Base-by-base conservation (phyloP, 2,888 invertebrate genomes). In the Rotaria macrura region DNA sequence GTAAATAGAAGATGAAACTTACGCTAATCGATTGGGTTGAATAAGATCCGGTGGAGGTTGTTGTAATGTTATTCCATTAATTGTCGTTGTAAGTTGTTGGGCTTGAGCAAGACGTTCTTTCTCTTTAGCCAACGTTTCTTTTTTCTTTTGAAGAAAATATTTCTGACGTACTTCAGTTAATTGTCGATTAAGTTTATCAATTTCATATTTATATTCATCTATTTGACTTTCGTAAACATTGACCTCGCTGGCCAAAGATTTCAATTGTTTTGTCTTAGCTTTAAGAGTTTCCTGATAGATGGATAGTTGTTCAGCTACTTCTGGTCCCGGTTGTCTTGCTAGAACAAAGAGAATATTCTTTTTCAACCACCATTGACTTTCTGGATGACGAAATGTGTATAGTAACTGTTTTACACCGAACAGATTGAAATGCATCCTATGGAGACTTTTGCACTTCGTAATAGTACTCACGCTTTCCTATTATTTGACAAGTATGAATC, bases 141-240 rank as follows among this genome's bases (percentile, higher is more conserved):
- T 91, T 88, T 90, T 90, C 88, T 91, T 91, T 88, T 90, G 90
- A 88, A 90, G 89, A 88, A 90, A 91, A 88, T 94, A 94, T 89
- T 93, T 94, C 89, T 93, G 93, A 89, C 94, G 95, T 88, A 93
- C 91, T 23, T 93, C 93, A 47, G 92, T 91, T 84, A 94, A 90
- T 87, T 95, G 94, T 57, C 91, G 91, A 85, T 92, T 93, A 40
- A 93, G 91, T 86, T 93, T 92, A 84, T 94, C 93, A 86, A 94
- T 90, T 88, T 94, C 94, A 84, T 93, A 91, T 88, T 94, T 93
- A 87, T 93, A 93, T 88, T 94, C 94, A 34, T 92, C 91, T 54
- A 93, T 92, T 91, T 94, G 94, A 9, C 93, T 92, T 90, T 94
- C 94, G 84, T 93, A 93, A 94, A 94, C 94, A 89, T 93, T 94